Conservation (phyloP, 1,140 invertebrate genomes). For the Drosophila watanabei region DNA sequence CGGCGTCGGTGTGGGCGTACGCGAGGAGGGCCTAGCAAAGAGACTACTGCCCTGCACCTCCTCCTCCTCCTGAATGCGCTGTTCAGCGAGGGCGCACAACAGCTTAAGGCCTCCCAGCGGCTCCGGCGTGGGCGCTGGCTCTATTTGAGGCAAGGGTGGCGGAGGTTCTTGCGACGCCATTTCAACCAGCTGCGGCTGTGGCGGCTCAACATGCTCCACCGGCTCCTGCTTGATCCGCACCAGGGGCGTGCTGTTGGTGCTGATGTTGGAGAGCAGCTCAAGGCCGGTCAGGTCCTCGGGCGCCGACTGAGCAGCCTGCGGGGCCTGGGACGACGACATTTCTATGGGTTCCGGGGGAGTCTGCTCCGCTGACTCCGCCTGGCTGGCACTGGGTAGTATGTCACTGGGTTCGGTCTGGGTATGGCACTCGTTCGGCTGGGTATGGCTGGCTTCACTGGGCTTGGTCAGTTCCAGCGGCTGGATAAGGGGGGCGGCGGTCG, state of each 20-base stretch:
- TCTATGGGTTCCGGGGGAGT: slow-evolving; percentile 25
- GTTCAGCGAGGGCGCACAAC: slow-evolving; percentile 94
- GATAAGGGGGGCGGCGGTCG: slow-evolving; percentile 3
- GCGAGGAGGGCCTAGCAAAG: slow-evolving; percentile 69
- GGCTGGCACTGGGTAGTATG: slow-evolving; percentile 65
- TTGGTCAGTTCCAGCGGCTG: slow-evolving; percentile 79
- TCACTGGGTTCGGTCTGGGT: slow-evolving; percentile 73
- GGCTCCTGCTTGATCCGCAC: slow-evolving; percentile 83
- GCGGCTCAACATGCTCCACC: slow-evolving; percentile 62
- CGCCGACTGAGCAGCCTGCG: slow-evolving; percentile 37
- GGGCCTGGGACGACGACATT: slow-evolving; percentile 12
- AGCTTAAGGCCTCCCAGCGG: slow-evolving; percentile 91
- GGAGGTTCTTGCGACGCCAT: slow-evolving; percentile 44
- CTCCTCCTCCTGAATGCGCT: slow-evolving; percentile 93
- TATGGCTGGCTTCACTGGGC: slow-evolving; percentile 68
- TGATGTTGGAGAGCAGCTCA: slow-evolving; percentile 91
- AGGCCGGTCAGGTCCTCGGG: slow-evolving; percentile 91
- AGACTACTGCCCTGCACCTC: slow-evolving; percentile 80
- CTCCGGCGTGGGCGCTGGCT: slow-evolving; percentile 80
- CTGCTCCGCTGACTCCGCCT: slow-evolving; percentile 44
- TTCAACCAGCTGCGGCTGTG: slow-evolving; percentile 50
- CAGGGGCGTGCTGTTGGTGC: slow-evolving; percentile 86
- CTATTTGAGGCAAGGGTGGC: slow-evolving; percentile 73
- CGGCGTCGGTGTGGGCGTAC: slow-evolving; percentile 54
- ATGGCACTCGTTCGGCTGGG: slow-evolving; percentile 72